A percentile compares a stretch with the other conserved stretches of the same genome.
These are phyloP conservation scores for Zoanthus sansibaricus DNA, from an alignment of 92 coral and sea anemone species.

Conservation along the genomic window DNA sequence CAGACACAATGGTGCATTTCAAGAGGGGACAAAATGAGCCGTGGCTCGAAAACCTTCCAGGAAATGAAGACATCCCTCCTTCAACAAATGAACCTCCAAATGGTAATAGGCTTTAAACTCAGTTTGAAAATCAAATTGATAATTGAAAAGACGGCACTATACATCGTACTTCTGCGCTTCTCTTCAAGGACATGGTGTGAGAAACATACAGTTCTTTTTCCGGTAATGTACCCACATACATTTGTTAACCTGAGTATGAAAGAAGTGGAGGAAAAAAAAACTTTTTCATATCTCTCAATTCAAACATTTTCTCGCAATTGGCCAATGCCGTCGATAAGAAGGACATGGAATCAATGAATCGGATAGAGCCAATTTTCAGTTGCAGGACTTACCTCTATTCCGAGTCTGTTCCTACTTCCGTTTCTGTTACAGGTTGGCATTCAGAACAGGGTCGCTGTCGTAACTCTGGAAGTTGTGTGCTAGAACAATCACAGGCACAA, in stretches of 20 bases:
- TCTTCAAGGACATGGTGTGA: too few species aligned
- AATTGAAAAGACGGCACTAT: too few species aligned
- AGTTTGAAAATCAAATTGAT: too few species aligned
- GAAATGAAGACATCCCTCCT: too few species aligned
- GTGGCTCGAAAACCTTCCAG: too few species aligned
- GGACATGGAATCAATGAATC: constrained; percentile 2
- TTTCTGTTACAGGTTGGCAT: neutral
- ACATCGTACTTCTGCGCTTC: too few species aligned
- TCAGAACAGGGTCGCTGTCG: constrained; percentile 42
- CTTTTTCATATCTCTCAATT: neutral
- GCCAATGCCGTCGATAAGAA: constrained; percentile 15
- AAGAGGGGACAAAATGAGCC: too few species aligned
- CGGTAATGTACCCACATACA: constrained; percentile 35
- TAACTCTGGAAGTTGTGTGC: constrained; percentile 38
- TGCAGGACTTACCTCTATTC: constrained; percentile 33
- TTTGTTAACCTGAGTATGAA: constrained; percentile 33
- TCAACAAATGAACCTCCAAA: too few species aligned
- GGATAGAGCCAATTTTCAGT: constrained; percentile 32
- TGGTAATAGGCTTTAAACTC: too few species aligned
- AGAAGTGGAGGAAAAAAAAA: constrained; percentile 38
- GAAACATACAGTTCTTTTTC: constrained; percentile 10
- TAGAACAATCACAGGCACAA: constrained; percentile 2
- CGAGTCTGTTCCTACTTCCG: constrained; percentile 27
- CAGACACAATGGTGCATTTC: too few species aligned
- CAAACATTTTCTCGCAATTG: constrained; percentile 35